Evolutionary conservation across 2,797 vertebrate genomes (phyloP).

Genomic region (Gallirallus australis): DNA sequence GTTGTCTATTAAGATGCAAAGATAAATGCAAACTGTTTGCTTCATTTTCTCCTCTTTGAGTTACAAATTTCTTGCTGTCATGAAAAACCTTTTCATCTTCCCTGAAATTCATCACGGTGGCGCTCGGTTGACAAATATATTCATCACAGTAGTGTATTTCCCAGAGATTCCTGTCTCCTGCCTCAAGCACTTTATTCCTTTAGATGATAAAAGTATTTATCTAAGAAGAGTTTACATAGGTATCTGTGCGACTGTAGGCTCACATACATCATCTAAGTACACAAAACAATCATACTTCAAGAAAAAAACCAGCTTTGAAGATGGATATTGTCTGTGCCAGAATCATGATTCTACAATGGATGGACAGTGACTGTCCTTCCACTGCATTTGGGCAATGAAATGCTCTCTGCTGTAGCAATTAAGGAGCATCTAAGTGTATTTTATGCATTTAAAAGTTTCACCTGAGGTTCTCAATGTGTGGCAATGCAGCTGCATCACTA

Average conservation of each 20-base stretch:
- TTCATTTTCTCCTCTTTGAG: slow-evolving; percentile 66
- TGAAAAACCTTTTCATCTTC: slow-evolving; percentile 70
- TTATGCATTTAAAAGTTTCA: not conserved
- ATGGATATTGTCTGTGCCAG: not conserved
- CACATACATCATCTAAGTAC: not conserved
- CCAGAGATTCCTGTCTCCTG: slow-evolving; percentile 60
- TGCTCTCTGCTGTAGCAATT: not conserved
- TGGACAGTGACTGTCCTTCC: not conserved
- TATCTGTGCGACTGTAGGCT: not conserved
- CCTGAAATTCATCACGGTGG: slow-evolving; percentile 24
- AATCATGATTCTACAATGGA: not conserved
- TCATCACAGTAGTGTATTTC: slow-evolving; percentile 54
- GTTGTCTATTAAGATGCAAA: slow-evolving; percentile 65
- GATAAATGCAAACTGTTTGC: slow-evolving; percentile 64
- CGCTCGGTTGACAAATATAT: slow-evolving; percentile 61
- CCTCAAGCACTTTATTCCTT: slow-evolving; percentile 59
- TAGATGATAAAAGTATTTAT: slow-evolving; percentile 61
- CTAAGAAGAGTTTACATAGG: slow-evolving; percentile 50
- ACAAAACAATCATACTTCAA: not conserved
- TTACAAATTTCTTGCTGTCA: slow-evolving; percentile 65
- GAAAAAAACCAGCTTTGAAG: slow-evolving; percentile 1
- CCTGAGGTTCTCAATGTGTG: not conserved
- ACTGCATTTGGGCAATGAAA: not conserved
- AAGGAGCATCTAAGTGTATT: not conserved
- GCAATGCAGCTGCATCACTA: not conserved